A percentile compares a stretch with the other conserved stretches of the same genome.
phyloP scores from a whole-genome alignment of 1,140 invertebrate genomes.

The Euura lappo region DNA sequence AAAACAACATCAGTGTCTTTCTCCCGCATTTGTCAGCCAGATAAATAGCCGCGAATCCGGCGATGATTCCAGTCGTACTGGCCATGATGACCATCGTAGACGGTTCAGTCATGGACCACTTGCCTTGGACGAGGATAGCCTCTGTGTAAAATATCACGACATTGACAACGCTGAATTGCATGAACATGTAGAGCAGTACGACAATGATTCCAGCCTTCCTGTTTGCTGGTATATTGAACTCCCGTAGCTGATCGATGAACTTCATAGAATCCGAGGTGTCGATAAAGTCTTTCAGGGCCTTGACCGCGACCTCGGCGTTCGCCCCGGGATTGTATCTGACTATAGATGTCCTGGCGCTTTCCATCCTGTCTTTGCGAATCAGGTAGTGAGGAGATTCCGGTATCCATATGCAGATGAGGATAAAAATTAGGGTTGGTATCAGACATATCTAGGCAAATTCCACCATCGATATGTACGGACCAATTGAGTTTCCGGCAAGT shows the following conservation, averaged over 20 bases:
- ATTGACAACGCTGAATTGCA: constrained; percentile 42
- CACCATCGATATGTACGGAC: constrained; percentile 62
- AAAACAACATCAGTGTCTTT: constrained; percentile 34
- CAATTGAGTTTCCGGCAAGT: constrained; percentile 59
- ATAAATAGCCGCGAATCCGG: constrained; percentile 31
- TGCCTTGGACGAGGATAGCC: constrained; percentile 37
- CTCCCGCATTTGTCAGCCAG: constrained; percentile 38
- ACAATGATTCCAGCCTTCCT: not conserved
- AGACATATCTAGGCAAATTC: constrained; percentile 64
- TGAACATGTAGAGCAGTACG: not conserved
- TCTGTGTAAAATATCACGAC: constrained; percentile 43
- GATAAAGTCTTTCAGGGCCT: constrained; percentile 35
- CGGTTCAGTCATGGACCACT: constrained; percentile 34
- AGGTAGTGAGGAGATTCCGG: constrained; percentile 79
- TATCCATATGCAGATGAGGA: constrained; percentile 68
- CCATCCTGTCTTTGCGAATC: constrained; percentile 64
- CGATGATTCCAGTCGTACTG: constrained; percentile 32
- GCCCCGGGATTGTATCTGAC: constrained; percentile 40
- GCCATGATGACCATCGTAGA: constrained; percentile 37
- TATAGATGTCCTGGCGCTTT: constrained; percentile 56
- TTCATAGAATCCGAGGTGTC: constrained; percentile 22
- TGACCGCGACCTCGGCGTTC: constrained; percentile 33
- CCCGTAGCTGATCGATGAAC: not conserved
- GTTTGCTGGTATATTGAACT: not conserved
- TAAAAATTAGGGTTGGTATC: constrained; percentile 61